Percentiles rank a stretch among this genome's conserved stretches.
phyloP scores from a whole-genome alignment of 2,797 vertebrate genomes.

The Premnoplex brunnescens region DNA sequence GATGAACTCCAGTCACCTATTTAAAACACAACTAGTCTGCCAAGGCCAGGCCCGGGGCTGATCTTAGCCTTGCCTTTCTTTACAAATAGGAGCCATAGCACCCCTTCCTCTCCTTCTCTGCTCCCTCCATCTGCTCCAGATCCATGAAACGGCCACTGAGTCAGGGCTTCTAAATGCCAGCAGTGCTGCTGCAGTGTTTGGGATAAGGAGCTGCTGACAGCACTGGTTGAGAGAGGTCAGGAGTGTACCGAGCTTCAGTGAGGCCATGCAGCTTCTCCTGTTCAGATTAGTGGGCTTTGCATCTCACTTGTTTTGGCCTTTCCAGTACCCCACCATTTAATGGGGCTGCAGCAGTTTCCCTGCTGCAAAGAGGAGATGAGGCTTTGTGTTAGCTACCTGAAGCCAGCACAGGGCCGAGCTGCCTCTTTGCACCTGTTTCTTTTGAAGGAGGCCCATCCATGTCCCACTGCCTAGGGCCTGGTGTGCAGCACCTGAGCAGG shows the following conservation, averaged over 20 bases:
- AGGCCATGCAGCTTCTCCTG: not conserved
- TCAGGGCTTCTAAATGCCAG: not conserved
- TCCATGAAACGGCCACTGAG: not conserved
- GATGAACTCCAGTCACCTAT: not conserved
- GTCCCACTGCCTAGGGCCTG: not conserved
- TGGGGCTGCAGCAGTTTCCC: not conserved
- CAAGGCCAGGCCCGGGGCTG: not conserved
- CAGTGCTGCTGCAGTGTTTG: not conserved
- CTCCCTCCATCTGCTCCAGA: not conserved
- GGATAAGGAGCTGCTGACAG: not conserved
- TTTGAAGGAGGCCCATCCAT: not conserved
- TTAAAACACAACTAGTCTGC: not conserved
- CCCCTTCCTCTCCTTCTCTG: not conserved
- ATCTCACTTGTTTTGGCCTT: not conserved
- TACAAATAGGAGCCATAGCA: not conserved
- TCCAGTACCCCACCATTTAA: not conserved
- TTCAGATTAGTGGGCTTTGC: not conserved
- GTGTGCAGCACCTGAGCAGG: not conserved
- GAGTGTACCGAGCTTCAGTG: fast-evolving
- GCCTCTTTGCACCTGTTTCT: not conserved
- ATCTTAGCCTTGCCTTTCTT: not conserved
- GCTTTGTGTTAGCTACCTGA: not conserved
- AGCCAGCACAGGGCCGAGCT: not conserved
- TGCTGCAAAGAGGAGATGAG: not conserved
- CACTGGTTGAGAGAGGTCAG: not conserved